A percentile compares a stretch with the other conserved stretches of the same genome.
Conservation (phyloP, 2,888 invertebrate genomes). For the Standfussiana lucernea region DNA sequence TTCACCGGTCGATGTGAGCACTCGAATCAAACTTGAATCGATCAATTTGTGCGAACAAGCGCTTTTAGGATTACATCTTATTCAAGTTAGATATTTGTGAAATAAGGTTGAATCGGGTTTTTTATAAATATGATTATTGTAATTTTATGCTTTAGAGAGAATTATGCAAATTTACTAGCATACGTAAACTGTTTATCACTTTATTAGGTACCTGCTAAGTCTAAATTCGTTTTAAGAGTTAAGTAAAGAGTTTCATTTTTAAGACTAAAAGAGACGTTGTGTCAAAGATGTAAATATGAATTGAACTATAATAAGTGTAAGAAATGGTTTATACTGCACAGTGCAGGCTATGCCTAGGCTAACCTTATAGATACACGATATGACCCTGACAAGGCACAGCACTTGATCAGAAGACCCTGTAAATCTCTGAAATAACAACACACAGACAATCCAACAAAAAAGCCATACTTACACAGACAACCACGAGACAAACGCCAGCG, state of each 20-base stretch:
- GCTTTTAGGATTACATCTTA: slow-evolving; percentile 3
- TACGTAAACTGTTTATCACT: neutral
- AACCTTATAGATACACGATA: neutral
- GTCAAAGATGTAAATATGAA: neutral
- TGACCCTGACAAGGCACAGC: neutral
- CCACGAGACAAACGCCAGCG: slow-evolving; percentile 95
- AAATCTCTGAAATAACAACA: neutral
- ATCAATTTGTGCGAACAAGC: slow-evolving; percentile 37
- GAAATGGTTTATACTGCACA: neutral
- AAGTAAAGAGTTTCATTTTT: neutral
- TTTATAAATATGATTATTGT: neutral
- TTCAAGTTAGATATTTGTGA: slow-evolving; percentile 5
- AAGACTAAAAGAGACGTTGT: neutral
- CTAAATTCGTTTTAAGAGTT: neutral
- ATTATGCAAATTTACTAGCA: neutral
- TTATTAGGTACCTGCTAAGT: neutral
- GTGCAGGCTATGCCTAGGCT: neutral
- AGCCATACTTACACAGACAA: slow-evolving; percentile 92
- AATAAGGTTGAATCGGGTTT: neutral
- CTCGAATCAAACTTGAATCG: slow-evolving; percentile 45
- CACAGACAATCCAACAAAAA: neutral
- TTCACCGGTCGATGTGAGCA: neutral
- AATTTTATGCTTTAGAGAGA: neutral
- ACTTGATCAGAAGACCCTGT: neutral
- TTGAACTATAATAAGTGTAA: neutral